Evolutionary conservation across 2,888 invertebrate species (phyloP).

Genomic region (Epinotia nisella): DNA sequence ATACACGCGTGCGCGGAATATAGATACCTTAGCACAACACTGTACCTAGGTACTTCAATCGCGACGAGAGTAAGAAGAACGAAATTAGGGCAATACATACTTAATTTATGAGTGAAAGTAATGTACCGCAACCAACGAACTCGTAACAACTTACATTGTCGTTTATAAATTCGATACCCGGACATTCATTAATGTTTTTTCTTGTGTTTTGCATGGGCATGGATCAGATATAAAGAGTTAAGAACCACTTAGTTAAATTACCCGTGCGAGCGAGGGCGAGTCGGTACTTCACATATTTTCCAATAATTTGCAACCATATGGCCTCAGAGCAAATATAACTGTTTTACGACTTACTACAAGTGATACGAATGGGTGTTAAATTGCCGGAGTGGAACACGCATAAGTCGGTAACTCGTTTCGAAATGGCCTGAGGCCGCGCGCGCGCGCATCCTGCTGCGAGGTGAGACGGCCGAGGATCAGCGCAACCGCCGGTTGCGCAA

Average conservation of each 20-base stretch:
- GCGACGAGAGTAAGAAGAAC: too few relatives aligned
- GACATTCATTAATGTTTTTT: neutral
- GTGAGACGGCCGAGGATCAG: neutral
- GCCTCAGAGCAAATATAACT: constrained; percentile 5
- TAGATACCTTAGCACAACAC: neutral
- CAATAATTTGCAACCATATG: constrained; percentile 23
- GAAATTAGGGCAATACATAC: neutral
- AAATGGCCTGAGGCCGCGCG: constrained; percentile 12
- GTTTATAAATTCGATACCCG: neutral
- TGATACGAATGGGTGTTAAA: constrained; percentile 20
- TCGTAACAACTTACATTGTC: neutral
- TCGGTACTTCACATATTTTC: constrained; percentile 9
- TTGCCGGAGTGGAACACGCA: constrained; percentile 27
- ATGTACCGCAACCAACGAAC: neutral
- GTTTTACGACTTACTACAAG: constrained; percentile 10
- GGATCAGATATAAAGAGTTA: neutral
- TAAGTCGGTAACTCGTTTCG: constrained; percentile 2
- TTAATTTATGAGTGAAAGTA: neutral
- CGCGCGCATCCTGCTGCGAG: constrained; percentile 27
- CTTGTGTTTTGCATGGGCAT: neutral
- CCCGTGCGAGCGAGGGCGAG: neutral
- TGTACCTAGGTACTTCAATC: neutral
- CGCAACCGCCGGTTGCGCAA: neutral
- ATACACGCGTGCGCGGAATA: neutral
- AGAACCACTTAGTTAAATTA: neutral